Base-by-base conservation (phyloP, 1,140 invertebrate genomes). In the Trichoplusia ni region DNA sequence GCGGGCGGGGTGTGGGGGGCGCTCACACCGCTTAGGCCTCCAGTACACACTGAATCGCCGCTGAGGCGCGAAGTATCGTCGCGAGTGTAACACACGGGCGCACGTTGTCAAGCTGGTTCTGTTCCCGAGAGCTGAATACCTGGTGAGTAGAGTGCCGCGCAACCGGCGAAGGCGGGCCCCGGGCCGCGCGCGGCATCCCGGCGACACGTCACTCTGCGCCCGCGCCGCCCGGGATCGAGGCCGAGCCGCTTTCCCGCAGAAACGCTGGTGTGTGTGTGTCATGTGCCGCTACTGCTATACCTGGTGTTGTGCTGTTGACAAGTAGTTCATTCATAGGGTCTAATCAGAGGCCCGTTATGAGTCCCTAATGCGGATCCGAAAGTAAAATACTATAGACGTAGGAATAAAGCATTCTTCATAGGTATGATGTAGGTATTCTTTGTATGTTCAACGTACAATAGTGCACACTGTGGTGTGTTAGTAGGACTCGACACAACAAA, bases 21-120 rank as follows among this genome's bases (percentile, higher is more conserved):
- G 63, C 44, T 29, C 51, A 46, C 60, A 53, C 14, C 54, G 64
- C 58, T 51, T 47, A 61, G 49, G 61, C 66, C 73, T 73, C 77
- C 79, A 84, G 83, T 86, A 69, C 65, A 42, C 68, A 76, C 73
- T 73, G 79, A 64, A 70, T 79, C 81, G 83, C 80, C 81, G 72
- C 44, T 69, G 69, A 67, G 75, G 77, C 74, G 83, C 74, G 67
- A 75, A 75, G 66, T 81, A 74, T 73, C 54, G 60, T 49, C 73
- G 76, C 69, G 82, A 79, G 75, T 81, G 72, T 56, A 47, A 40
- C 23, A 23, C 25, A 42, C 51, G 51, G n/a, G 19, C 31, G 21
- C 23, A 42, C 38, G 33, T 58, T 9, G 23, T 47, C 14, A 29
- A 18, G 38, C 37, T 29, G 37, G 42, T 13, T 14, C 23, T 21